Conservation (phyloP, 2,113 vertebrate species). For the Sapayoa aenigma region DNA sequence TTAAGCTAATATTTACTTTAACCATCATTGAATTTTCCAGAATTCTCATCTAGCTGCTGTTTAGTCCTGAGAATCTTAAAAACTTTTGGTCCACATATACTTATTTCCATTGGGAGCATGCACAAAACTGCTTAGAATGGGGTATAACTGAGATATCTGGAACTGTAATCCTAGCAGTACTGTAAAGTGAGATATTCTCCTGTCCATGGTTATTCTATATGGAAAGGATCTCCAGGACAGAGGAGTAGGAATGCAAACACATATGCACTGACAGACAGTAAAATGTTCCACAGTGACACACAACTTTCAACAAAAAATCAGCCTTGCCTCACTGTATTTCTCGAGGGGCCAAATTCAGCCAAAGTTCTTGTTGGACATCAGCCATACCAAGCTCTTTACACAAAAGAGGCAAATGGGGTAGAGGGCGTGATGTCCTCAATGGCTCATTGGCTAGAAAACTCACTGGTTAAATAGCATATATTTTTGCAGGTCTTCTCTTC, state of each 20-base stretch:
- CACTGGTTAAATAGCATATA: constrained; percentile 33
- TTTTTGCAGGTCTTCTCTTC: constrained; percentile 2
- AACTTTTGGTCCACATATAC: not conserved
- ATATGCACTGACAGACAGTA: not conserved
- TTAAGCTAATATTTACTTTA: not conserved
- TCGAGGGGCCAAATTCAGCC: not conserved
- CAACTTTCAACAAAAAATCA: not conserved
- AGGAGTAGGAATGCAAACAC: not conserved
- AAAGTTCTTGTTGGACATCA: not conserved
- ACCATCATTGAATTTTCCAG: not conserved
- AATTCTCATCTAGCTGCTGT: not conserved
- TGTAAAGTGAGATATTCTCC: not conserved
- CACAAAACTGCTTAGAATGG: not conserved
- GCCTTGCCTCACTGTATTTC: not conserved
- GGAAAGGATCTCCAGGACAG: not conserved
- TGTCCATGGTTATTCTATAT: not conserved
- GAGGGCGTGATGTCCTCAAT: not conserved
- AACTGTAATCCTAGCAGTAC: not conserved
- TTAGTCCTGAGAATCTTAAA: not conserved
- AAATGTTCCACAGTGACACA: not conserved
- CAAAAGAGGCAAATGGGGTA: not conserved
- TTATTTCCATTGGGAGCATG: not conserved
- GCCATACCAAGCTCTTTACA: not conserved
- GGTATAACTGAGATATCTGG: not conserved
- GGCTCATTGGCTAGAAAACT: constrained; percentile 45